Evolutionary conservation across 2,797 vertebrate species (phyloP), one percentile per base, ranked within the genome.

Genomic region (Rhinophrynus dorsalis): DNA sequence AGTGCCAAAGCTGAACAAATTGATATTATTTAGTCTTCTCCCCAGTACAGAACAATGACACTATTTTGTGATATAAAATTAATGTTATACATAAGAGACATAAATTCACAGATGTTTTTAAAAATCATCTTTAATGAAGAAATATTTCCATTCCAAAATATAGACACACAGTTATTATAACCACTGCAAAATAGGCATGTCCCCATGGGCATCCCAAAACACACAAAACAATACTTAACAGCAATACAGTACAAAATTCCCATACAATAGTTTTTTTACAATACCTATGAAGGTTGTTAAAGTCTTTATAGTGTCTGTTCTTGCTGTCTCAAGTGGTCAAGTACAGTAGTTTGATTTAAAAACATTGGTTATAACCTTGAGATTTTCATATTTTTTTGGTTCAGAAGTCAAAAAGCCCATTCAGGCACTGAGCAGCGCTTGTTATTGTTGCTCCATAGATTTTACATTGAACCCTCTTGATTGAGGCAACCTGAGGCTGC

Each of bases 61-160:
- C n/a, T n/a, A n/a, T n/a, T n/a, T n/a, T n/a, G n/a, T n/a, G n/a
- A n/a, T n/a, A n/a, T n/a, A n/a, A n/a, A n/a, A n/a, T n/a, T n/a
- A n/a, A n/a, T n/a, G n/a, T n/a, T n/a, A n/a, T n/a, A n/a, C n/a
- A n/a, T n/a, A 38, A 38, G 4, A 6, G 13, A 38, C 13, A 45
- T 7, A 21, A 21, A 18, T 10, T n/a, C n/a, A n/a, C n/a, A n/a
- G n/a, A 76, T 86, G 81, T 85, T 92, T 92, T 90, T 85, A 91
- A 88, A 92, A 92, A 91, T 88, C 81, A 65, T 67, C 75, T 92
- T 91, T 92, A 92, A 91, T 92, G 91, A 92, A 91, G 89, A 92
- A 92, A 92, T 91, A 90, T 91, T 89, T 91, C 81, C 89, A 92
- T 92, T 92, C 90, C 90, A 92, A 91, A 91, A 91, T 91, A 92